phyloP scores from a whole-genome alignment of 1,140 invertebrate species.

The Augochlora pura region DNA sequence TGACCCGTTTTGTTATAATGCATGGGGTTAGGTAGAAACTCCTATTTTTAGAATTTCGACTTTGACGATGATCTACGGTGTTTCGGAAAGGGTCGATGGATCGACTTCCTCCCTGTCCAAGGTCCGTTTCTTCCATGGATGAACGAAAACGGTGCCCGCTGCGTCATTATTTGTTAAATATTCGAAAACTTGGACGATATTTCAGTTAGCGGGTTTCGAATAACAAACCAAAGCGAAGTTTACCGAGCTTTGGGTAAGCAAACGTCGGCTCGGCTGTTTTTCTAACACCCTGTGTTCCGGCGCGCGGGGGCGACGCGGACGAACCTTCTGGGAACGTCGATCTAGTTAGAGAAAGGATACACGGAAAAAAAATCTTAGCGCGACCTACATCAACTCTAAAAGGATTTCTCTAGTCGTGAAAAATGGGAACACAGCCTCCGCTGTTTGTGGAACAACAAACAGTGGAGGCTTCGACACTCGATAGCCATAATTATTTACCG shows the following conservation, averaged over 20 bases:
- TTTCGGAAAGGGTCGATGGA: background rate
- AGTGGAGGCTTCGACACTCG: background rate
- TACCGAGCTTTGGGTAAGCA: conserved; percentile 44
- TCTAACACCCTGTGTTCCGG: conserved; percentile 49
- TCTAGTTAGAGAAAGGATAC: conserved; percentile 35
- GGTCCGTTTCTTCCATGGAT: conserved; percentile 19
- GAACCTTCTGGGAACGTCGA: conserved; percentile 36
- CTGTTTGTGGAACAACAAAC: background rate
- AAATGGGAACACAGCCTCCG: background rate
- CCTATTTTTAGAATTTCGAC: background rate
- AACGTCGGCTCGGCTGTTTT: conserved; percentile 51
- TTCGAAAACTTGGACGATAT: conserved; percentile 50
- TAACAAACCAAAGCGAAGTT: conserved; percentile 55
- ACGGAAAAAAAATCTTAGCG: conserved; percentile 25
- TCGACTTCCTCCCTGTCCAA: background rate
- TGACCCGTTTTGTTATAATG: too few species aligned
- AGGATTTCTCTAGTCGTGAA: background rate
- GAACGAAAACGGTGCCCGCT: conserved; percentile 24
- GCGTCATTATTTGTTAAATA: conserved; percentile 63
- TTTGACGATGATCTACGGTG: background rate
- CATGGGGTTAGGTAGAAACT: too few species aligned
- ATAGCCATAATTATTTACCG: background rate
- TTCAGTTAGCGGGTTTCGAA: conserved; percentile 41
- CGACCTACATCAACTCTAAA: conserved; percentile 23
- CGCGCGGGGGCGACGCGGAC: too few species aligned